Percentiles rank a stretch among this genome's conserved stretches.
Conservation (phyloP, 2,113 vertebrate genomes). For the Elaphurus davidianus region DNA sequence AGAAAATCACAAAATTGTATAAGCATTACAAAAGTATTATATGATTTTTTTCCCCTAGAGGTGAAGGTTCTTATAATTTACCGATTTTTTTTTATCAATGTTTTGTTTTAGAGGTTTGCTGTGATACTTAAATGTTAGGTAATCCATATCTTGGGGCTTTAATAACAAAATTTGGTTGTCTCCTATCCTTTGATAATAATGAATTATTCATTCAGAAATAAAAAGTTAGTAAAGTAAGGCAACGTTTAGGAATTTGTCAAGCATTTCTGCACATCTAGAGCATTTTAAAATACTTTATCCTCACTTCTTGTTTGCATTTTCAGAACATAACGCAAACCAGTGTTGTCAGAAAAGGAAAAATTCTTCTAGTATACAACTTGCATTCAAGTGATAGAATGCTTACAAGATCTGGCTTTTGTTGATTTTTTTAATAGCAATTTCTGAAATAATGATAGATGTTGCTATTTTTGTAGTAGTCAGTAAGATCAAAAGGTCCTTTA, state of each 20-base stretch:
- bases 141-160: background rate
- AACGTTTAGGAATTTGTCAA: background rate
- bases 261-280: background rate
- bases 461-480: conserved; percentile 41
- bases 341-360: background rate
- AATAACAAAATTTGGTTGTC: background rate
- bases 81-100: background rate
- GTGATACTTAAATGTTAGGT: background rate
- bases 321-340: background rate
- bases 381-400: background rate
- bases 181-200: background rate
- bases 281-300: background rate
- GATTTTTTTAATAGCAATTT: background rate
- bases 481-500: conserved; percentile 64
- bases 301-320: background rate
- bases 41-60: background rate
- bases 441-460: background rate
- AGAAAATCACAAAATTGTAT: background rate
- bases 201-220: background rate
- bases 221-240: background rate
- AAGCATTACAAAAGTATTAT: background rate
- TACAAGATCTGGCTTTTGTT: background rate
- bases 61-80: background rate
- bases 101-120: background rate
- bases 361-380: background rate